Conservation (phyloP, 2,113 vertebrate genomes). For the Eidolon helvum region DNA sequence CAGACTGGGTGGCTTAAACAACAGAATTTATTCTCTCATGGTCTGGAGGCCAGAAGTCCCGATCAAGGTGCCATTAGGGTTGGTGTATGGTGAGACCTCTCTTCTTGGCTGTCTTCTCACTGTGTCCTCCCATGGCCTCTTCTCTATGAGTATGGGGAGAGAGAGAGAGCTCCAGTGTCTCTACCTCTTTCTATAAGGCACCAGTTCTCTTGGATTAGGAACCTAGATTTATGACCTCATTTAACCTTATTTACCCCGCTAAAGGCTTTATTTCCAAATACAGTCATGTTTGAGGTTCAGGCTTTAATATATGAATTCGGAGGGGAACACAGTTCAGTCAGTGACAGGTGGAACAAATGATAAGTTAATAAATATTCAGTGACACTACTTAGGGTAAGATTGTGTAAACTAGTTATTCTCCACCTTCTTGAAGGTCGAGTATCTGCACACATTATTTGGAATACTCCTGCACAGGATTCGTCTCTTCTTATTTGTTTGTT, state of each 20-base stretch:
- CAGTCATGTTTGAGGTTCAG: neutral
- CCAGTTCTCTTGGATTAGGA: neutral
- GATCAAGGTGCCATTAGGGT: neutral
- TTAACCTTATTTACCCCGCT: neutral
- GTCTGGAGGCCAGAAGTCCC: neutral
- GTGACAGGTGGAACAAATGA: neutral
- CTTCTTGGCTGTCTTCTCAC: neutral
- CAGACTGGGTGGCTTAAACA: neutral
- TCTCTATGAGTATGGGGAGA: neutral
- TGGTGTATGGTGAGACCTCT: neutral
- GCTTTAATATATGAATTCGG: neutral
- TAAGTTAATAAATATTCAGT: neutral
- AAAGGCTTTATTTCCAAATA: neutral
- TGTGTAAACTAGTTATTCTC: neutral
- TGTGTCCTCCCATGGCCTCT: neutral
- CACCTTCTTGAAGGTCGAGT: neutral
- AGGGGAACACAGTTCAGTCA: neutral
- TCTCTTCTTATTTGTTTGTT: neutral
- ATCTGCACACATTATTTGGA: neutral
- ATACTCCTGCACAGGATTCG: neutral
- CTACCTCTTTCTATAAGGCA: neutral
- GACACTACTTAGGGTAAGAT: neutral
- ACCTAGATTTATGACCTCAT: neutral
- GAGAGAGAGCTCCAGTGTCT: neutral
- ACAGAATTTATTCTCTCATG: neutral